Conservation (phyloP, 2,888 invertebrate genomes). For the Plagodis dolabraria region DNA sequence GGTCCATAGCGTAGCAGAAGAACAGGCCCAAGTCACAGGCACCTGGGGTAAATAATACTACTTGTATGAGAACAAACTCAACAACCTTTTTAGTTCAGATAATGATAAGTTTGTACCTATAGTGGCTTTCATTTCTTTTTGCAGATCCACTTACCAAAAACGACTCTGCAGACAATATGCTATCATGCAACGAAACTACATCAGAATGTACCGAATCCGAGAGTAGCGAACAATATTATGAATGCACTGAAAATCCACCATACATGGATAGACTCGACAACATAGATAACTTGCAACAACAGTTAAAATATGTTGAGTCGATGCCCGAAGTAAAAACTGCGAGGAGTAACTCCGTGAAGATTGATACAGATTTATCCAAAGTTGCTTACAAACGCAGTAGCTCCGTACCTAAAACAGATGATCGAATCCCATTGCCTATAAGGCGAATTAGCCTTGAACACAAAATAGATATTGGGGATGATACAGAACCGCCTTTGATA, state of each 20-base stretch:
- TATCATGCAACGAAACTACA: conserved; percentile 79
- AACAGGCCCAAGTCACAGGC: no score
- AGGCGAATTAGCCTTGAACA: conserved; percentile 77
- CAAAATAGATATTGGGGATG: conserved; percentile 80
- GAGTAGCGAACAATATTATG: conserved; percentile 80
- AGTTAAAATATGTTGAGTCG: conserved; percentile 62
- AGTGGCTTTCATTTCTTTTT: not conserved
- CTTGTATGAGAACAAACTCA: not conserved
- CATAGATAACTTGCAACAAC: conserved; percentile 59
- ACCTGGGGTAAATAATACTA: not conserved
- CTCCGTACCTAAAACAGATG: conserved; percentile 75
- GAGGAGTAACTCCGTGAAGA: conserved; percentile 62
- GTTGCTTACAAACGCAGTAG: conserved; percentile 75
- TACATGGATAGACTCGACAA: conserved; percentile 67
- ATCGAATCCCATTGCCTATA: conserved; percentile 62
- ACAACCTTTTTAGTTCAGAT: not conserved
- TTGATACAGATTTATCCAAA: conserved; percentile 70
- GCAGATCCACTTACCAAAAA: conserved; percentile 76
- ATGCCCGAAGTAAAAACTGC: conserved; percentile 58
- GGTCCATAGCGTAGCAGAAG: no score
- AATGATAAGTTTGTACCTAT: not conserved
- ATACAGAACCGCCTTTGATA: conserved; percentile 79
- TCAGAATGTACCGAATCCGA: conserved; percentile 83
- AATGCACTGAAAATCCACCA: conserved; percentile 72
- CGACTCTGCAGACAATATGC: conserved; percentile 80